Evolutionary conservation across 2,797 vertebrate species (phyloP), one percentile per base, ranked within the genome.

Genomic region (Melanotaenia nigrans): DNA sequence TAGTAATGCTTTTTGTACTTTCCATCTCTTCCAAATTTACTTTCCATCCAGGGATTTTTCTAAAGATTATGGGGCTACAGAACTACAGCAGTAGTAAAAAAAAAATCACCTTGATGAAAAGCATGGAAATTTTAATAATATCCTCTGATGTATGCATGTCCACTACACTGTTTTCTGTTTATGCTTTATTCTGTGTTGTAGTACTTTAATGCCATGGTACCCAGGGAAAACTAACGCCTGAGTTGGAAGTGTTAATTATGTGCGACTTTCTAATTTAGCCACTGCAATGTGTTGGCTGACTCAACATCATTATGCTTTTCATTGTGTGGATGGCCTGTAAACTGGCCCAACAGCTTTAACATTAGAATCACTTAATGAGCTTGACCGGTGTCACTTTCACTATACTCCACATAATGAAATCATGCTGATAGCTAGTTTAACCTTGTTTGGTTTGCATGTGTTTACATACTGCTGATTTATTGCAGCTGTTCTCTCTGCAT

Each of bases 191-290:
- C 28, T 74, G 62, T 63, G 56, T 38, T 55, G 38, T 32, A 8
- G 24, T 28, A 28, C 7, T 28, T 66, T 76, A 60, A 63, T 47
- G 20, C n/a, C 38, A 20, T 36, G 14, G 40, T 32, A 58, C 77
- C 42, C 32, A 9, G 64, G 70, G 65, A 47, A 51, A 33, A 24
- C 25, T 54, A 24, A 51, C 51, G 5, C 51, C 67, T 78, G 76
- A 11, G 73, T 74, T 68, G 65, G 42, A 82, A 33, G 74, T 84
- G 74, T 81, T 89, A 89, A 88, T 89, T 85, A 79, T 73, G 82
- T 78, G 79, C 59, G 73, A 85, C 86, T 89, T 85, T 87, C 71
- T 65, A 57, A 85, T 85, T 88, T 76, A 78, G 67, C 77, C 59
- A 14, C 20, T 47, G 75, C 62, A n/a, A 61, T 35, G n/a, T 57